phyloP scores from a whole-genome alignment of 2,113 vertebrate genomes.

The Nothobranchius furzeri region DNA sequence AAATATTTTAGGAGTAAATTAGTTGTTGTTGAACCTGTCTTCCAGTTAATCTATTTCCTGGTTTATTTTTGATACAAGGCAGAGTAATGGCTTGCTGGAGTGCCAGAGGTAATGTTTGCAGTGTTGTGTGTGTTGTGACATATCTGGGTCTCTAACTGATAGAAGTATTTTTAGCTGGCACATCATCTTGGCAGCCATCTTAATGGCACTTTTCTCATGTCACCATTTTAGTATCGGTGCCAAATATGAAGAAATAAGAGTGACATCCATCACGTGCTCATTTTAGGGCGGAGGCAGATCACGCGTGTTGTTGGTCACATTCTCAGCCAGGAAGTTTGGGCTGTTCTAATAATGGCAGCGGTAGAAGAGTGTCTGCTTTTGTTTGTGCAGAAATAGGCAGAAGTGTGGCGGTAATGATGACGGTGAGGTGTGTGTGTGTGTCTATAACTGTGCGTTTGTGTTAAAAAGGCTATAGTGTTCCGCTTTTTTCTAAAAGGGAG shows the following conservation, averaged over 20 bases:
- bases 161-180: conserved; percentile 61
- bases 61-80: conserved; percentile 12
- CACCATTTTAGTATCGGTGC: conserved; percentile 54
- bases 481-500: conserved; percentile 37
- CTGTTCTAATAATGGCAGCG: conserved; percentile 22
- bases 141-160: conserved; percentile 62
- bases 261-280: conserved; percentile 22
- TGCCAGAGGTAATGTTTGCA: conserved; percentile 46
- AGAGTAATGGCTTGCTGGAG: conserved; percentile 17
- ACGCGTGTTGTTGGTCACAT: conserved; percentile 15
- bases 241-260: conserved; percentile 23
- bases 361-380: neutral
- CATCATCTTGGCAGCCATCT: conserved; percentile 68
- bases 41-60: conserved; percentile 5
- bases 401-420: neutral
- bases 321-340: conserved; percentile 33
- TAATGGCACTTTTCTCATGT: conserved; percentile 58
- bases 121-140: conserved; percentile 56
- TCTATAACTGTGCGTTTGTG: neutral
- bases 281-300: conserved; percentile 30
- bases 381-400: neutral
- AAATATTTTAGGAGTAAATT: neutral
- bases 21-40: neutral
- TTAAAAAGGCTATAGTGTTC: conserved; percentile 31
- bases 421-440: conserved; percentile 3